phyloP scores from a whole-genome alignment of 2,888 invertebrate genomes.

The Tachina fera region DNA sequence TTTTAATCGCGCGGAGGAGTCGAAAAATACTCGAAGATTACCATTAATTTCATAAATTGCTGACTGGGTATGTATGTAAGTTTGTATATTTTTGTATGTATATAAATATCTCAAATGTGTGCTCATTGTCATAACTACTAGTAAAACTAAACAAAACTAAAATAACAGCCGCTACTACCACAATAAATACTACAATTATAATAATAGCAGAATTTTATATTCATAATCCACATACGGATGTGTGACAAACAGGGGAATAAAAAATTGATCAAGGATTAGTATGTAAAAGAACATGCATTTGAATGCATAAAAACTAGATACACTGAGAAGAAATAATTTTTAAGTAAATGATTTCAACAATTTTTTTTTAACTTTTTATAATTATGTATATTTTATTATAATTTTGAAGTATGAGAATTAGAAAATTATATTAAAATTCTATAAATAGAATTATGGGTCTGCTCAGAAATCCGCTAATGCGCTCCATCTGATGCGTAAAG shows the following conservation, averaged over 20 bases:
- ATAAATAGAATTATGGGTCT: no score
- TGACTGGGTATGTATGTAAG: no score
- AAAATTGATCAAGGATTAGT: not conserved
- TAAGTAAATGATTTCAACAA: no score
- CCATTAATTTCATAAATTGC: no score
- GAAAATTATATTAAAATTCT: no score
- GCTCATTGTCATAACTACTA: slow-evolving; percentile 29
- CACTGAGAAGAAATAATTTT: not conserved
- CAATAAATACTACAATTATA: not conserved
- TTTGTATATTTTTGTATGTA: slow-evolving; percentile 6
- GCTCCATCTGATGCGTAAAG: no score
- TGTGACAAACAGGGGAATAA: not conserved
- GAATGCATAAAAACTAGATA: not conserved
- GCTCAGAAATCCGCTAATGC: no score
- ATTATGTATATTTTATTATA: no score
- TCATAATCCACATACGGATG: not conserved
- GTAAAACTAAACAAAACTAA: not conserved
- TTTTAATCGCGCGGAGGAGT: no score
- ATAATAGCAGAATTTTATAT: not conserved
- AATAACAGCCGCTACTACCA: not conserved
- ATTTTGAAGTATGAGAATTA: no score
- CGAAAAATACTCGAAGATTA: no score
- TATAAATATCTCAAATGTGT: slow-evolving; percentile 13
- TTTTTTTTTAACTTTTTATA: no score
- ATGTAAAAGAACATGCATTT: slow-evolving; percentile 1